Evolutionary conservation across 2,113 vertebrate genomes (phyloP), one percentile per base, ranked within the genome.

Genomic region (Corvus cornix): DNA sequence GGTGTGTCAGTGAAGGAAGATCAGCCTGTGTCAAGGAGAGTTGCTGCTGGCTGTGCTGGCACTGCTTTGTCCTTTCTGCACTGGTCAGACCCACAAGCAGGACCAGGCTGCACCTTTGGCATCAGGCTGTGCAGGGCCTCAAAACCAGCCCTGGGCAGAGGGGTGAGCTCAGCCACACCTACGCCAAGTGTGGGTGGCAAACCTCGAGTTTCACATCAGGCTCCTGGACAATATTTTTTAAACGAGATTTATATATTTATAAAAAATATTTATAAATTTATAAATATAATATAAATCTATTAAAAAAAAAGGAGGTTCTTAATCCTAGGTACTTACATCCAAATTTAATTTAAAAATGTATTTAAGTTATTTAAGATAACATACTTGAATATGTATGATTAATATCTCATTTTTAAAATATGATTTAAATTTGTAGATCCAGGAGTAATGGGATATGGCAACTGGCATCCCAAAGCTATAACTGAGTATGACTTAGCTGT

Each of bases 161-260:
- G 1, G 16, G 1, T 16, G 44, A 64, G 67, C 53, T 75, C 6
- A 1, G 44, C 43, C 5, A 0, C 48, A 27, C 8, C 7, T 4
- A 5, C 1, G 1, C 48, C 52, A 31, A 5, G 3, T 1, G 1
- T 7, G 20, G 51, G 16, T 5, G n/a, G 46, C 39, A 92, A 63
- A 79, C 53, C 30, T 51, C 0, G 1, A 63, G 49, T 13, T 82
- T 53, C 41, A 44, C 13, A 26, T 37, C 70, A 60, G 52, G 24
- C 10, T 79, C 7, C 67, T 22, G 23, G 16, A 41, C 39, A 41
- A 41, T 63, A 39, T 20, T 53, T 58, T 80, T 48, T 16, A 3
- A 7, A 81, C 17, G 62, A 49, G 24, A 73, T 84, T 22, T n/a
- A 28, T 28, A 22, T 39, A 46, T 30, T 70, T 81, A 13, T 14